Evolutionary conservation across 2,113 vertebrate species (phyloP).

Genomic region (Labeo catla): DNA sequence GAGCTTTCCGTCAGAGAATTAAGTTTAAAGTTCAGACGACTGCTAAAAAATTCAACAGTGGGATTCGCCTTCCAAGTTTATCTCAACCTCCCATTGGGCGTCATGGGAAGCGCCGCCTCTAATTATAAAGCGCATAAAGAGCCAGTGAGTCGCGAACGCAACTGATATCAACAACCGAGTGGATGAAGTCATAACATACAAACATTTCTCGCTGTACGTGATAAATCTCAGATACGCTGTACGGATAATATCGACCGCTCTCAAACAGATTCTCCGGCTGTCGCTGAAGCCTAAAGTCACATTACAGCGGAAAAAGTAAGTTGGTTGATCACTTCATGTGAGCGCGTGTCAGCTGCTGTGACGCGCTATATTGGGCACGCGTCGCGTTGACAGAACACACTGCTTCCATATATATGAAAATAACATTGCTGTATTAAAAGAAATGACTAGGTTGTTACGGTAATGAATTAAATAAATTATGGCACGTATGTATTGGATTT

Average conservation of each 20-base stretch:
- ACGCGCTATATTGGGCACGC: conserved; percentile 7
- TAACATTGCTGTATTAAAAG: neutral
- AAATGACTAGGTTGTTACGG: too few relatives aligned
- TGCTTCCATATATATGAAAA: neutral
- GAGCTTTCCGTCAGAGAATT: neutral
- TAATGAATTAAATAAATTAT: neutral
- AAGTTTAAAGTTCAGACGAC: neutral
- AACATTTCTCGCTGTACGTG: neutral
- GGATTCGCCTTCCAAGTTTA: conserved; percentile 15
- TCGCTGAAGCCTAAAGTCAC: conserved; percentile 4
- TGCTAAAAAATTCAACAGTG: neutral
- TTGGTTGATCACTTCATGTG: conserved; percentile 12
- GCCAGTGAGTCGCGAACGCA: neutral
- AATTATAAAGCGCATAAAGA: conserved; percentile 19
- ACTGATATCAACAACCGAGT: conserved; percentile 5
- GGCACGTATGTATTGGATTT: neutral
- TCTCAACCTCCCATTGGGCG: conserved; percentile 53
- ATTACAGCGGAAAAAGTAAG: conserved; percentile 23
- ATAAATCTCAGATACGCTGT: neutral
- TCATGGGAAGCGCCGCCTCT: conserved; percentile 53
- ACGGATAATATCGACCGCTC: conserved; percentile 11
- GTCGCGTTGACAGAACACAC: neutral
- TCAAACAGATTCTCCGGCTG: neutral
- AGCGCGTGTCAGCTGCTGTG: conserved; percentile 29
- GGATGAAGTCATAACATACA: neutral